phyloP scores from a whole-genome alignment of 2,113 vertebrate species.

The crab-eating macaque (Macaca fascicularis) region DNA sequence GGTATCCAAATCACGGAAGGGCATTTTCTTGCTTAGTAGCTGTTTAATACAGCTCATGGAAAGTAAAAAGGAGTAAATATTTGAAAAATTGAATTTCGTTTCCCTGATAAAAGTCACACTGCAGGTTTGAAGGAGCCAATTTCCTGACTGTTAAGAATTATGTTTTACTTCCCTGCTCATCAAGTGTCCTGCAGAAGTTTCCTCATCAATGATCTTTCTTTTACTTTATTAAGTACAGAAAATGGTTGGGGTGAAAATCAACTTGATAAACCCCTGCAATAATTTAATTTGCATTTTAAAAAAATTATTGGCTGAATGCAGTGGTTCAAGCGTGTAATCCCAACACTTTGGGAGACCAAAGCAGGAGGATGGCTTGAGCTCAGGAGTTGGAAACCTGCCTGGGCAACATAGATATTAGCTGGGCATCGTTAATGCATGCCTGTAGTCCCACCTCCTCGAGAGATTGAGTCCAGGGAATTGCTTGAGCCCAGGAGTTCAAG shows the following conservation, averaged over 20 bases:
- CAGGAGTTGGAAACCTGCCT: too few species aligned
- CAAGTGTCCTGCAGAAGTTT: conserved; percentile 24
- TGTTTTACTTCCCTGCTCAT: not conserved
- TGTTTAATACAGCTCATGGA: not conserved
- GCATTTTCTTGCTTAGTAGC: conserved; percentile 44
- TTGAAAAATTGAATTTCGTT: not conserved
- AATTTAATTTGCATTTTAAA: conserved; percentile 51
- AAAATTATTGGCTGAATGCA: not conserved
- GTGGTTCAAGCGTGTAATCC: too few species aligned
- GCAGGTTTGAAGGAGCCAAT: not conserved
- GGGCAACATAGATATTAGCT: too few species aligned
- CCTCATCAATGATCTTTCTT: conserved; percentile 47
- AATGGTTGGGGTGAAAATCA: conserved; percentile 26
- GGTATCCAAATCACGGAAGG: not conserved
- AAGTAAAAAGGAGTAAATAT: conserved; percentile 39
- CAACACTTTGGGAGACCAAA: too few species aligned
- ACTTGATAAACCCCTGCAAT: conserved; percentile 51
- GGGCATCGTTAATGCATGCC: too few species aligned
- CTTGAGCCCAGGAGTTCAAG: too few species aligned
- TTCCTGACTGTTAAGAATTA: conserved; percentile 45
- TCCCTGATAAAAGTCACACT: conserved; percentile 26
- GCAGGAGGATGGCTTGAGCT: too few species aligned
- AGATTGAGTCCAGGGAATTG: too few species aligned
- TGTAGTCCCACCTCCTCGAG: too few species aligned
- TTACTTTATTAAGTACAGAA: conserved; percentile 38